Percentiles rank a stretch among this genome's conserved stretches.
Conservation (phyloP, 1,140 invertebrate genomes). For the Coboldia fuscipes region DNA sequence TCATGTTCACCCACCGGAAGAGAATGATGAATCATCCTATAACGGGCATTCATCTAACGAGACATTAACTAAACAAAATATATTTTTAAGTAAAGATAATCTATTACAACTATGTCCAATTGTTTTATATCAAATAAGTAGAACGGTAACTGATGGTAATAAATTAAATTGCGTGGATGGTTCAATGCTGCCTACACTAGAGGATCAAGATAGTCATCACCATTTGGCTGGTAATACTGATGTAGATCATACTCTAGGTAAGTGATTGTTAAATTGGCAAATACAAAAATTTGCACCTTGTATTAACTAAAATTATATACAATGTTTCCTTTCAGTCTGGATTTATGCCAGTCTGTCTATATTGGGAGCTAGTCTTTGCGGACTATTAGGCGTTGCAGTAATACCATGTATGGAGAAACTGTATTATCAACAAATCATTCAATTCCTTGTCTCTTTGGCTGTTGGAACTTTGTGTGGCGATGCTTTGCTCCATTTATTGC, state of each 20-base stretch:
- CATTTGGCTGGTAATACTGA: neutral
- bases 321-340: conserved; percentile 42
- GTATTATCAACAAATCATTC: conserved; percentile 75
- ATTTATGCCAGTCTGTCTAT: conserved; percentile 60
- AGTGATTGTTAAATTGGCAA: neutral
- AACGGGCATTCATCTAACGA: conserved; percentile 8
- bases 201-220: neutral
- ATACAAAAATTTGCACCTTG: conserved; percentile 1
- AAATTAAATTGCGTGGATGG: conserved; percentile 5
- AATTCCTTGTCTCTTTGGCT: conserved; percentile 79
- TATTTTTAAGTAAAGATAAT: conserved; percentile 9
- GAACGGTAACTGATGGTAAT: conserved; percentile 30
- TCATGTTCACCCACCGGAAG: neutral
- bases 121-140: conserved; percentile 32
- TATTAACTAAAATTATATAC: conserved; percentile 4
- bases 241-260: neutral
- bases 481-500: conserved; percentile 78
- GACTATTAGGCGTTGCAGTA: conserved; percentile 59
- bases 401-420: conserved; percentile 77
- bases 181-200: neutral
- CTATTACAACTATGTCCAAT: conserved; percentile 36
- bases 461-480: conserved; percentile 81
- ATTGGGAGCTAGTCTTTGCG: conserved; percentile 61
- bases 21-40: neutral
- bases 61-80: conserved; percentile 8